Base-by-base conservation (phyloP, 2,797 vertebrate genomes). In the Buceros bicornis region DNA sequence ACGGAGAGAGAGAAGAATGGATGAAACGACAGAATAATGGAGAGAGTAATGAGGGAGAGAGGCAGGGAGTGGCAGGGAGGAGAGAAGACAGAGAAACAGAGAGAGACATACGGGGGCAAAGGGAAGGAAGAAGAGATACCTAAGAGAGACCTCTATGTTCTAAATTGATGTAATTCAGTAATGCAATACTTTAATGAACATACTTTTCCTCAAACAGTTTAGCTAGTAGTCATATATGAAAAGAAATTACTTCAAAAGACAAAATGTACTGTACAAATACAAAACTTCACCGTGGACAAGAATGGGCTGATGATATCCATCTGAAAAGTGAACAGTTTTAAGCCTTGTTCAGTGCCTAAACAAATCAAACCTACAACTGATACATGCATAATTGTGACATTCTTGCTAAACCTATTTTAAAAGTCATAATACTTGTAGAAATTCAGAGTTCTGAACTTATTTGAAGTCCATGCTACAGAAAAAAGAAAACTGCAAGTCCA, bases 271-370 rank as follows among this genome's bases (percentile, higher is more conserved):
- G 40, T 64, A 74, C 35, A 83, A 74, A 74, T 43, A 47, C 10
- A 90, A 82, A 84, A 84, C 31, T 73, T 64, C 48, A 81, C 26
- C 31, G 47, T 24, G 28, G 61, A 73, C 35, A 85, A 56, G 43
- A 93, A 82, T 6, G 28, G 50, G 79, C 43, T 87, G 54, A 78
- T 43, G 20, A 76, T 17, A 79, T 1, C 20, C 13, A 65, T 40
- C 33, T 33, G 21, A 73, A 89, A 90, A 88, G 33, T 43, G 28
- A 73, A 45, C 6, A 18, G 10, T 54, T 88, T 79, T 50, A 72
- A 87, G 82, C 69, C 42, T 72, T 58, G 16, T 72, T 94, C 58
- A 62, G 58, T 54, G 42, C 22, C 58, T 84, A 76, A 89, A 72
- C 9, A 89, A 81, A 89, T 89, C 37, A 91, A 79, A 84, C 8